phyloP scores from a whole-genome alignment of 2,888 invertebrate genomes.

The Phalangium opilio region DNA sequence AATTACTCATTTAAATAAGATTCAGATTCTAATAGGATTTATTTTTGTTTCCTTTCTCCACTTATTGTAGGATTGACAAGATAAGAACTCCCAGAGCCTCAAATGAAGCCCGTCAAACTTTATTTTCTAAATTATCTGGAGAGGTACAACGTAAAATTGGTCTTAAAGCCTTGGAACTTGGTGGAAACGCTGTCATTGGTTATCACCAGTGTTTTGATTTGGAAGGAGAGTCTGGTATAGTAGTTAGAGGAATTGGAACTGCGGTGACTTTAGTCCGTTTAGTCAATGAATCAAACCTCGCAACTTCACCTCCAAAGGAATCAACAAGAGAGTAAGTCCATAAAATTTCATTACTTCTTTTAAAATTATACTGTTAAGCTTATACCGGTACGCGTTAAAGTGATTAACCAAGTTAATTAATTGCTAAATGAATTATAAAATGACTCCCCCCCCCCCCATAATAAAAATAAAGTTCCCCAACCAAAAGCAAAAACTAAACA shows the following conservation, averaged over 20 bases:
- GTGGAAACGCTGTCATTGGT: conserved; percentile 88
- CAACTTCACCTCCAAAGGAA: conserved; percentile 16
- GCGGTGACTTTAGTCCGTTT: conserved; percentile 48
- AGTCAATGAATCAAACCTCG: conserved; percentile 7
- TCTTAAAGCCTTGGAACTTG: conserved; percentile 52
- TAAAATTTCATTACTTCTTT: background rate
- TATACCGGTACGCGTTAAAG: too few relatives aligned
- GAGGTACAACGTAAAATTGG: conserved; percentile 89
- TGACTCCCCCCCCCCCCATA: too few relatives aligned
- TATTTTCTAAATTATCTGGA: conserved; percentile 81
- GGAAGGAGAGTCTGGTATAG: conserved; percentile 92
- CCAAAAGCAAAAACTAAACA: too few relatives aligned
- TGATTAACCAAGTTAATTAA: too few relatives aligned
- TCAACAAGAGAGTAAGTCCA: conserved; percentile 28
- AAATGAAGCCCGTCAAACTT: conserved; percentile 89
- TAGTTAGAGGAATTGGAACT: conserved; percentile 85
- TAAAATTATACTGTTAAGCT: background rate
- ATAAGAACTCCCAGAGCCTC: conserved; percentile 91
- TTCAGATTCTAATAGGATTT: too few relatives aligned
- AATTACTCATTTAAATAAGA: too few relatives aligned
- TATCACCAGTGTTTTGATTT: conserved; percentile 89
- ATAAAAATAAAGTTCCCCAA: too few relatives aligned
- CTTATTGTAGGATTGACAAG: conserved; percentile 55
- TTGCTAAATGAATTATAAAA: too few relatives aligned
- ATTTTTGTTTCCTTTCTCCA: too few relatives aligned